Evolutionary conservation across 2,888 invertebrate species (phyloP).

Genomic region (Andrena flavipes): DNA sequence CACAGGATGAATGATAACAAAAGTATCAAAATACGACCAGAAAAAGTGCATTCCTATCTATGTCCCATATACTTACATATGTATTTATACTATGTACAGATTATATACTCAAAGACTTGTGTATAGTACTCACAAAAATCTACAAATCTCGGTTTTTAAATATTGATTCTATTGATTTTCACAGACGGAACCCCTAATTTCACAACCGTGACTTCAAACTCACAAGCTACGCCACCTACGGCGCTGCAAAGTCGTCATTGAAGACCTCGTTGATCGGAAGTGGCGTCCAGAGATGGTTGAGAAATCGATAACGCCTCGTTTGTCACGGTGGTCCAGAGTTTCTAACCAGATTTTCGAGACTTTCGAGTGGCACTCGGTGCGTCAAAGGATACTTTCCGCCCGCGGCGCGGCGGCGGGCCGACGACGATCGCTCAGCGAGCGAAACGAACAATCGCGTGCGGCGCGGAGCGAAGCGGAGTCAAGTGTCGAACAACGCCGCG

Average conservation of each 20-base stretch:
- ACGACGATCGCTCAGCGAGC: conserved; percentile 58
- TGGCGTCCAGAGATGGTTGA: not conserved
- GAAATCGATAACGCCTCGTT: conserved; percentile 44
- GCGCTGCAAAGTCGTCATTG: not conserved
- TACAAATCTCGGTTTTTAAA: too few species aligned
- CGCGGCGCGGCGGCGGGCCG: conserved; percentile 42
- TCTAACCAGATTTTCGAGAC: conserved; percentile 64
- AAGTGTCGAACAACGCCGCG: conserved; percentile 68
- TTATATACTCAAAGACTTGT: too few species aligned
- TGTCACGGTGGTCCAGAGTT: conserved; percentile 44
- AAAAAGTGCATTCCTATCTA: too few species aligned
- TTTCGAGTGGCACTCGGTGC: conserved; percentile 57
- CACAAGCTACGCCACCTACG: too few species aligned
- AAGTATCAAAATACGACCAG: too few species aligned
- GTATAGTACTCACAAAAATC: too few species aligned
- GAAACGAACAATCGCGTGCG: conserved; percentile 61
- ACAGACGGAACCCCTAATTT: not conserved
- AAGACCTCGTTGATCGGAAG: conserved; percentile 13
- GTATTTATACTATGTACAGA: too few species aligned
- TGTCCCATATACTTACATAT: too few species aligned
- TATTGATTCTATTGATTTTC: too few species aligned
- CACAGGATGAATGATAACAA: too few species aligned
- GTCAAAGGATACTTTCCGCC: conserved; percentile 62
- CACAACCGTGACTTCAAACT: not conserved
- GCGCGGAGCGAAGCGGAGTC: conserved; percentile 40